Conservation (phyloP, 2,797 vertebrate species). For the Myotis planiceps region DNA sequence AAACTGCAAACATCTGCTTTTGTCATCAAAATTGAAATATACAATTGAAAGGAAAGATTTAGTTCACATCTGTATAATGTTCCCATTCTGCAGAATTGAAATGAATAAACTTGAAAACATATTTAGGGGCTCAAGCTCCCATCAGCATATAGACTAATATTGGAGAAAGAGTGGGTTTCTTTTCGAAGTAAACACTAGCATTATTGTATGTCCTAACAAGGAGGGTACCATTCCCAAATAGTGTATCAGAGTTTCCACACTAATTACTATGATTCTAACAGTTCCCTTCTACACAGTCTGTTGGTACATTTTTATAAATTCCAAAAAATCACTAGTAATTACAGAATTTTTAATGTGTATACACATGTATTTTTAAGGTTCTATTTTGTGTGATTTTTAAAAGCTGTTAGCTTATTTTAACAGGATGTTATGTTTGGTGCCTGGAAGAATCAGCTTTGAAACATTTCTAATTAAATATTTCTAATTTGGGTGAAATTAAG, state of each 20-base stretch:
- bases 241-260: neutral
- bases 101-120: constrained; percentile 41
- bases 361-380: neutral
- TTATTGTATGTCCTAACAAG: neutral
- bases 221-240: neutral
- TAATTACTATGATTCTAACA: neutral
- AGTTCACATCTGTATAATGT: constrained; percentile 42
- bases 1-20: constrained; percentile 53
- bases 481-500: neutral
- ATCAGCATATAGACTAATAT: constrained; percentile 9
- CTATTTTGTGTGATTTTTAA: neutral
- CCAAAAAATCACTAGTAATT: neutral
- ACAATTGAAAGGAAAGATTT: constrained; percentile 29
- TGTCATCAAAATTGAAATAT: constrained; percentile 46
- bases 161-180: neutral
- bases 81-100: constrained; percentile 42
- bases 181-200: neutral
- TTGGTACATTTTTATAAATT: constrained; percentile 26
- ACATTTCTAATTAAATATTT: constrained; percentile 50
- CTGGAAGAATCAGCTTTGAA: constrained; percentile 8
- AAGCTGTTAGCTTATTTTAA: constrained; percentile 3
- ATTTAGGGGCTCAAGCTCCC: neutral
- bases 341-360: neutral
- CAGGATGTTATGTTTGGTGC: constrained; percentile 11
- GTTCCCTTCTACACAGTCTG: neutral